phyloP scores from a whole-genome alignment of 2,888 invertebrate genomes.

The Lepidochrysops patricia region DNA sequence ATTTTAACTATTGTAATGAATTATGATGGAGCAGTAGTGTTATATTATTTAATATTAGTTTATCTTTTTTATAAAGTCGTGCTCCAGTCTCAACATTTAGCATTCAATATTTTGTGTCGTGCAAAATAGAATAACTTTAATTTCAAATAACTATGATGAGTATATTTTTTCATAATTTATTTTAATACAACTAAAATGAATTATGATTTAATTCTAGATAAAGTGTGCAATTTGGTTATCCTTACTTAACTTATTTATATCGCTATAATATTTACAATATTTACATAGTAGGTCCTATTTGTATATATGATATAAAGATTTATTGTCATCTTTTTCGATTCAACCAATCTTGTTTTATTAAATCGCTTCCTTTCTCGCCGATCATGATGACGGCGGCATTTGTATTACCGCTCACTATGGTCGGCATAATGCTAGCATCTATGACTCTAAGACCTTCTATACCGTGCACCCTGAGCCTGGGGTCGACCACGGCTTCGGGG shows the following conservation, averaged over 20 bases:
- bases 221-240: background rate
- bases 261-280: background rate
- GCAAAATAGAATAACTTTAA: too few relatives aligned
- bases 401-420: slow-evolving; percentile 90
- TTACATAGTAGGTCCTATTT: background rate
- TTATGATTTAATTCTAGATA: background rate
- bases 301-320: background rate
- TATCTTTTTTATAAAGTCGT: background rate
- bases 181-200: background rate
- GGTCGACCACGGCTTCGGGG: slow-evolving; percentile 86
- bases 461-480: slow-evolving; percentile 84
- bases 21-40: too few relatives aligned
- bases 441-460: slow-evolving; percentile 85
- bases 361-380: slow-evolving; percentile 89
- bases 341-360: slow-evolving; percentile 89
- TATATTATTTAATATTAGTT: too few relatives aligned
- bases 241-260: background rate
- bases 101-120: too few relatives aligned
- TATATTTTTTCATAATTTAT: background rate
- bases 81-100: too few relatives aligned
- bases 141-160: too few relatives aligned
- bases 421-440: slow-evolving; percentile 92
- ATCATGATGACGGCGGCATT: slow-evolving; percentile 95
- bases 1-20: too few relatives aligned
- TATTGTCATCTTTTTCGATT: slow-evolving; percentile 43